Base-by-base conservation (phyloP, 1,140 invertebrate species). In the Arctopsyche grandis region DNA sequence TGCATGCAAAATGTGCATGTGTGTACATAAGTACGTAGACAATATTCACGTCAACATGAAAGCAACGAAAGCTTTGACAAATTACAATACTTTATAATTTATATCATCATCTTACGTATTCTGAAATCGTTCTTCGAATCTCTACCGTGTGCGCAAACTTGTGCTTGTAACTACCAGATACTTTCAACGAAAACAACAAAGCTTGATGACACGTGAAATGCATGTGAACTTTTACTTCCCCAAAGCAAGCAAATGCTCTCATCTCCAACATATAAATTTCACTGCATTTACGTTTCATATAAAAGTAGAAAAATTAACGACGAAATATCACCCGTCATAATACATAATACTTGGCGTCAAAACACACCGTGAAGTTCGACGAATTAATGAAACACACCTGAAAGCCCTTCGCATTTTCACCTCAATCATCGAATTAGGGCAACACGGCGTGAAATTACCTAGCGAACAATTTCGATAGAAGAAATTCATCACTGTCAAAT, bases 401-500 rank as follows among this genome's bases (percentile, higher is more conserved):
- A 80, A 78, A 69, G 79, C 48, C 70, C 70, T 70, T 60, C 43
- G 52, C 70, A 66, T 78, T 74, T 81, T 78, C 76, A 81, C 79
- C 71, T 81, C 76, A 78, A 81, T 81, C 79, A 75, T 78, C 71
- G 75, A 78, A 81, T 78, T 26, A 78, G 60, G 58, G 69, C 70
- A 81, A 78, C 79, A 78, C 38, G 69, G 46, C 71, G 79, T 75
- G 73, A 80, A 80, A 80, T 80, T 80, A 71, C 79, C 66, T n/a
- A 16, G 43, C 48, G 22, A 52, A 75, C 26, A 74, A 74, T 75
- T 60, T 58, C 9, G 44, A 74, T 75, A 69, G 70, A 46, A 44
- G 79, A 76, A 75, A 81, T 81, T 81, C 79, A 81, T 81, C 80
- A 81, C 60, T 81, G 80, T 81, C 80, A 76, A 81, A 80, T 80